Percentiles rank a stretch among this genome's conserved stretches.
Evolutionary conservation across 2,113 vertebrate genomes (phyloP).

Genomic region (Toxotes chatareus): DNA sequence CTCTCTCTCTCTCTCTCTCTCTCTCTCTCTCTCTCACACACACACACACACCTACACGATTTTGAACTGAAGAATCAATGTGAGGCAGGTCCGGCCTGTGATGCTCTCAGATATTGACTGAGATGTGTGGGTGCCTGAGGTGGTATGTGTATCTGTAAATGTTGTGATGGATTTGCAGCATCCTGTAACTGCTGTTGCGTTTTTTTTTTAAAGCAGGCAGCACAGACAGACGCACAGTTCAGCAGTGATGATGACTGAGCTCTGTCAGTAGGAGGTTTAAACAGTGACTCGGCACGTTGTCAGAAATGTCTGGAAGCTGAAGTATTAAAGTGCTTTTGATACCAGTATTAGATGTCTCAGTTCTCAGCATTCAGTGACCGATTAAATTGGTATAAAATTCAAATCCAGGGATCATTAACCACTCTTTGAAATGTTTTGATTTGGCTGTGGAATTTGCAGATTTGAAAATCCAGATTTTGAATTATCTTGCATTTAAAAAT

Average conservation of each 20-base stretch:
- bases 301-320: not conserved
- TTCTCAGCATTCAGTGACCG: not conserved
- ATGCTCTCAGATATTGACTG: conserved; percentile 68
- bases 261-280: conserved; percentile 9
- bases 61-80: conserved; percentile 58
- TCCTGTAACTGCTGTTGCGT: conserved; percentile 58
- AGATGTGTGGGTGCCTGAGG: conserved; percentile 66
- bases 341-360: not conserved
- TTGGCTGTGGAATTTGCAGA: not conserved
- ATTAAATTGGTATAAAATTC: not conserved
- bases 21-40: not conserved
- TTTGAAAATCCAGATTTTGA: conserved; percentile 1
- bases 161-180: conserved; percentile 67
- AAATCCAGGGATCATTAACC: not conserved
- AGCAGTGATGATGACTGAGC: conserved; percentile 5
- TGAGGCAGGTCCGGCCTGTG: conserved; percentile 59
- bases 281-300: not conserved
- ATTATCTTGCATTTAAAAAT: not conserved
- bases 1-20: not conserved
- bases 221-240: conserved; percentile 10
- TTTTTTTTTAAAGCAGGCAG: conserved; percentile 14
- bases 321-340: not conserved
- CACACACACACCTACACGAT: conserved; percentile 13
- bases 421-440: not conserved
- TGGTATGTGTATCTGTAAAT: conserved; percentile 68